phyloP scores from a whole-genome alignment of 2,113 vertebrate genomes.

The Rhinopomastus cyanomelas region DNA sequence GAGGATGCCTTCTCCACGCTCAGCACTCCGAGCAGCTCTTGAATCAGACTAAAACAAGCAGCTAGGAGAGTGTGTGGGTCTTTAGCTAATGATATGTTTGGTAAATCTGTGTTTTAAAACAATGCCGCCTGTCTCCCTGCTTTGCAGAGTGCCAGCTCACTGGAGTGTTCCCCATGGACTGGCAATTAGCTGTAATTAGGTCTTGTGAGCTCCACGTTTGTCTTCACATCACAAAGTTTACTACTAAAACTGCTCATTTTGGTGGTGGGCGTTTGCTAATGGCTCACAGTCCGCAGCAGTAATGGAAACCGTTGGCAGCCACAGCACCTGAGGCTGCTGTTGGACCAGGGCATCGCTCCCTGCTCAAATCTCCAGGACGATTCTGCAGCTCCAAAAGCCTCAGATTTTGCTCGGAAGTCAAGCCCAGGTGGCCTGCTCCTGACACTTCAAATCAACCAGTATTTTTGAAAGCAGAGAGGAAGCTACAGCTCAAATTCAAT shows the following conservation, averaged over 20 bases:
- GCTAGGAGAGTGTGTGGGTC: slow-evolving; percentile 54
- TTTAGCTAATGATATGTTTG: slow-evolving; percentile 72
- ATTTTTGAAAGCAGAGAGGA: background rate
- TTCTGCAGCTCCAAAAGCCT: slow-evolving; percentile 34
- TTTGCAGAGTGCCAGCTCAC: slow-evolving; percentile 72
- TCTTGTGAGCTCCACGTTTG: slow-evolving; percentile 72
- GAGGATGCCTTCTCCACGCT: background rate
- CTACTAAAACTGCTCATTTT: slow-evolving; percentile 46
- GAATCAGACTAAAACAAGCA: slow-evolving; percentile 53
- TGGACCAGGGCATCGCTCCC: background rate
- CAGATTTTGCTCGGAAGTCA: background rate
- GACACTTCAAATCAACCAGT: background rate
- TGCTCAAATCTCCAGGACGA: slow-evolving; percentile 36
- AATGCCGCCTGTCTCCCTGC: slow-evolving; percentile 72
- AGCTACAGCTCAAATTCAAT: background rate
- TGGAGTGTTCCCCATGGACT: slow-evolving; percentile 72
- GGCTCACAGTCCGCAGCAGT: slow-evolving; percentile 56
- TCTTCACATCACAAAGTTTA: slow-evolving; percentile 72
- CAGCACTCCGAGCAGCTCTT: slow-evolving; percentile 40
- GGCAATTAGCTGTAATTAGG: slow-evolving; percentile 74
- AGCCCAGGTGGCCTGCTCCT: background rate
- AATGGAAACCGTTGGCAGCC: slow-evolving; percentile 65
- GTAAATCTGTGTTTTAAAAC: slow-evolving; percentile 73
- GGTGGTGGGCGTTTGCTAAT: slow-evolving; percentile 54
- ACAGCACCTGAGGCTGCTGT: slow-evolving; percentile 6